Evolutionary conservation across 92 coral and sea anemone species (phyloP).

Genomic region (Desmophyllum pertusum): DNA sequence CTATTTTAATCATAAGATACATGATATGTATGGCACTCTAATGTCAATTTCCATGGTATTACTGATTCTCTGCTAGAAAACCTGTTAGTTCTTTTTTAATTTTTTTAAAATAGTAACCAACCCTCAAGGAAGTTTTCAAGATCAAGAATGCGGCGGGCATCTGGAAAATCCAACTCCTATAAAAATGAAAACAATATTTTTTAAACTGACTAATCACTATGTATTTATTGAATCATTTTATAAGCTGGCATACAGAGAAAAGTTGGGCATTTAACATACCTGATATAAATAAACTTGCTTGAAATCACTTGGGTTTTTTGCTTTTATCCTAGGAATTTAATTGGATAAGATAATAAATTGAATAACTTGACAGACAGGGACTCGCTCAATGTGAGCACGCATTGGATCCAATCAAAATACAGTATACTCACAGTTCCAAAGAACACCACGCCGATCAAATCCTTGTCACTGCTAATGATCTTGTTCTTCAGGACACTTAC

Average conservation of each 20-base stretch:
- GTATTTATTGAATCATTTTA: conserved; percentile 9
- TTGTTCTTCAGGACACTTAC: conserved; percentile 82
- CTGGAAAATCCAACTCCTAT: conserved; percentile 88
- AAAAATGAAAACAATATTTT: conserved; percentile 30
- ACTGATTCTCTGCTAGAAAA: too few relatives aligned
- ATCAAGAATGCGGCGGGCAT: conserved; percentile 82
- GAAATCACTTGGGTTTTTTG: conserved; percentile 76
- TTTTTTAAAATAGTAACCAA: not conserved
- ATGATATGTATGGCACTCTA: too few relatives aligned
- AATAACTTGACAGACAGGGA: too few relatives aligned
- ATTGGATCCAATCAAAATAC: too few relatives aligned
- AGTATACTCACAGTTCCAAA: conserved; percentile 89
- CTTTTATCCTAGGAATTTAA: conserved; percentile 65
- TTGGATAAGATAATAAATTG: not conserved
- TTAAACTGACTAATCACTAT: conserved; percentile 31
- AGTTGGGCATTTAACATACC: conserved; percentile 41
- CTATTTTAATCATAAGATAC: too few relatives aligned
- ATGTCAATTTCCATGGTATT: too few relatives aligned
- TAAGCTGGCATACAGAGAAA: not conserved
- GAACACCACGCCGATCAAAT: conserved; percentile 82
- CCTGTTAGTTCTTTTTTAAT: not conserved
- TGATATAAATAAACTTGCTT: conserved; percentile 76
- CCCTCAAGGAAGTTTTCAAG: conserved; percentile 82
- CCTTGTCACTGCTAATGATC: conserved; percentile 89
- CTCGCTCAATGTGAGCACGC: too few relatives aligned